Conservation (phyloP, 2,888 invertebrate genomes). For the Petrolisthes cinctipes region DNA sequence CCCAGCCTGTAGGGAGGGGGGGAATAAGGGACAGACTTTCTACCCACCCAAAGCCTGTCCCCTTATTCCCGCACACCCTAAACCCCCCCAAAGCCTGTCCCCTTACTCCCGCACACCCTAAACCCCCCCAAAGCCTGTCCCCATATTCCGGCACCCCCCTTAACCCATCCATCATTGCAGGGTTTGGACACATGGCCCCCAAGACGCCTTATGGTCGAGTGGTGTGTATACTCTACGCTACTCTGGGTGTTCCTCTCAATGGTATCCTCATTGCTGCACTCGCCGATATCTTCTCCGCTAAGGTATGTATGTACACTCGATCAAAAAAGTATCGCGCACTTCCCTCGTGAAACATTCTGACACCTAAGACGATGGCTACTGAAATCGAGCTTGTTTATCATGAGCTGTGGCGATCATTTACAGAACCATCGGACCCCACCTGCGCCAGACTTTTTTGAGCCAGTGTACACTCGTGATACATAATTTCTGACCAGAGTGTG, state of each 20-base stretch:
- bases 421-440: too few species aligned
- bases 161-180: slow-evolving; percentile 68
- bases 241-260: slow-evolving; percentile 88
- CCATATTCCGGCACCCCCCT: not conserved
- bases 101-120: not conserved
- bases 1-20: too few species aligned
- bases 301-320: slow-evolving; percentile 74
- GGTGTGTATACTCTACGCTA: slow-evolving; percentile 87
- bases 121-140: not conserved
- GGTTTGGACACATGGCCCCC: slow-evolving; percentile 91
- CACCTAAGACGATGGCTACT: too few species aligned
- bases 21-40: too few species aligned
- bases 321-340: too few species aligned
- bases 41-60: too few species aligned
- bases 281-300: slow-evolving; percentile 81
- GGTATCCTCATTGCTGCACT: slow-evolving; percentile 81
- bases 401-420: too few species aligned
- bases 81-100: not conserved
- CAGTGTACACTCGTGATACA: too few species aligned
- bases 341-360: too few species aligned
- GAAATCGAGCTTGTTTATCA: too few species aligned
- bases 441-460: too few species aligned
- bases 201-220: slow-evolving; percentile 83
- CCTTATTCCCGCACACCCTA: not conserved
- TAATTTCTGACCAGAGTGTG: too few species aligned